Evolutionary conservation across 2,113 vertebrate species (phyloP).

Genomic region (Carlito syrichta): DNA sequence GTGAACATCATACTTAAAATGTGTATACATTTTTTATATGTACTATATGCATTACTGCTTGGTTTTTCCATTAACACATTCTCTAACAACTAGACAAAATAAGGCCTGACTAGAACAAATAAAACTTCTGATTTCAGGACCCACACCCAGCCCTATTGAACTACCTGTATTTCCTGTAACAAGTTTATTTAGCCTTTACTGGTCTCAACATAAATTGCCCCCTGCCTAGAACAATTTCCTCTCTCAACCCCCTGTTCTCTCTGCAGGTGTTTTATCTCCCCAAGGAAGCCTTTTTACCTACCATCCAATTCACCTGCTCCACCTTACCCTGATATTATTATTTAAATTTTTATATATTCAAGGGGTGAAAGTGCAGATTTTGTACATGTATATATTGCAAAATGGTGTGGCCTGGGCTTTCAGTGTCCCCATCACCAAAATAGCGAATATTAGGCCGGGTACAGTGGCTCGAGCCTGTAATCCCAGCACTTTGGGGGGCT

Average conservation of each 20-base stretch:
- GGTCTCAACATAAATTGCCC: background rate
- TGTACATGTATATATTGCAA: no score
- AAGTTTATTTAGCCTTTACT: conserved; percentile 2
- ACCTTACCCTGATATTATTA: background rate
- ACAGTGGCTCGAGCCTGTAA: no score
- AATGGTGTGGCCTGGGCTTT: no score
- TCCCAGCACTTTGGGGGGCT: no score
- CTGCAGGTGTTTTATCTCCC: background rate
- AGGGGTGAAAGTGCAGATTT: no score
- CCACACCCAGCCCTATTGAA: background rate
- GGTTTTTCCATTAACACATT: no score
- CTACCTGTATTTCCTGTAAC: background rate
- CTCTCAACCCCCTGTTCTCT: background rate
- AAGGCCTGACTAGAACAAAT: background rate
- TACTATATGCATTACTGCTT: no score
- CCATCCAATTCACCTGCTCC: background rate
- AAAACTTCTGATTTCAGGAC: background rate
- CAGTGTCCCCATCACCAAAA: no score
- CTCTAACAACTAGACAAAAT: background rate
- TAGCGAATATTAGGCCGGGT: no score
- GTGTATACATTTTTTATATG: no score
- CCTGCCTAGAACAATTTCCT: background rate
- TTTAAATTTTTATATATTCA: no score
- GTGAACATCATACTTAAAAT: no score
- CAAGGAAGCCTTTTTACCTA: background rate